These are phyloP conservation scores for Thalpophila matura DNA, from an alignment of 2,888 invertebrate genomes.

Conservation along the genomic window DNA sequence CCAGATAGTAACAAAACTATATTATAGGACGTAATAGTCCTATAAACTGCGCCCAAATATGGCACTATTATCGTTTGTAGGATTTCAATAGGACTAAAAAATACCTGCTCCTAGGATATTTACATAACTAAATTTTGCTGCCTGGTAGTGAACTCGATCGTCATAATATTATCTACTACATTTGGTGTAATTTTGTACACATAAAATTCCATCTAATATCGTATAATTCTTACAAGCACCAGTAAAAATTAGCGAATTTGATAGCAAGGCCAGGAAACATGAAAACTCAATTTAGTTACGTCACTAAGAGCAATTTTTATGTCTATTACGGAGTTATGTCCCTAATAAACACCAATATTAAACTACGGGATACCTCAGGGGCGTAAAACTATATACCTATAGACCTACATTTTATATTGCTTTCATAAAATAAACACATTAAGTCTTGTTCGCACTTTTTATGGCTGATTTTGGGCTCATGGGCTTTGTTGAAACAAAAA, in stretches of 20 bases:
- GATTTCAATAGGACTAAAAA: too few species aligned
- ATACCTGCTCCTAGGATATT: too few species aligned
- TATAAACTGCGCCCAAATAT: too few species aligned
- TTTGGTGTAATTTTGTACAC: neutral
- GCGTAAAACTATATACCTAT: constrained; percentile 42
- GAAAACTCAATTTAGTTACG: constrained; percentile 32
- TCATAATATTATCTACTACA: neutral
- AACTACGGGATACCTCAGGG: constrained; percentile 45
- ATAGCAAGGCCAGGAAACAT: constrained; percentile 9
- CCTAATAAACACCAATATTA: constrained; percentile 57
- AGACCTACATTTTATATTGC: constrained; percentile 19
- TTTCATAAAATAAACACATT: constrained; percentile 18
- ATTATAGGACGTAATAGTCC: too few species aligned
- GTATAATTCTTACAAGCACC: neutral
- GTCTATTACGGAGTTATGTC: constrained; percentile 37
- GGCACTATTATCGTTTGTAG: too few species aligned
- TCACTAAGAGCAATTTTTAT: constrained; percentile 55
- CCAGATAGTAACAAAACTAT: too few species aligned
- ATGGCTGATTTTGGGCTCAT: neutral
- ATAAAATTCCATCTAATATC: neutral
- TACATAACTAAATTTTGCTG: too few species aligned
- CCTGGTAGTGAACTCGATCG: too few species aligned
- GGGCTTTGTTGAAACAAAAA: constrained; percentile 1
- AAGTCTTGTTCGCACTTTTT: constrained; percentile 3
- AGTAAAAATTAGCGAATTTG: constrained; percentile 45